Evolutionary conservation across 2,888 invertebrate genomes (phyloP), one percentile per base, ranked within the genome.

Genomic region (Catotricha subobsoleta): DNA sequence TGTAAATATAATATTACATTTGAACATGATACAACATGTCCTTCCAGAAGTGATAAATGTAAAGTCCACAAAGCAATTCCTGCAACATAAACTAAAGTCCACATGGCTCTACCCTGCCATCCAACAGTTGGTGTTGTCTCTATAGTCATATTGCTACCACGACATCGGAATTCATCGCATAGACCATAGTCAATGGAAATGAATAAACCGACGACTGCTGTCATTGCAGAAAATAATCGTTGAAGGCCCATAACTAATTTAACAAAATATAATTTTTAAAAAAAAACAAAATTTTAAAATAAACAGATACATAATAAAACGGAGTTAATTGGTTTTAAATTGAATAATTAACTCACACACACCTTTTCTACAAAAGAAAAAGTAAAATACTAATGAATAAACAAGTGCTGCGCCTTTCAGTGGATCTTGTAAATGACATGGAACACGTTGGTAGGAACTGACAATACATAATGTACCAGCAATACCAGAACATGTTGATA

Each of bases 381-480:
- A 72, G 51, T 71, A 72, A 52, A 68, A 69, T 12, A 71, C 61
- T 39, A 71, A 55, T 0, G 71, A 67, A 50, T 69, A 71, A 9
- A 71, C 68, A 39, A 72, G 53, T 5, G 68, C 60, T 33, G 71
- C 61, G 39, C 69, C 71, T 51, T 72, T 70, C 30, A 72, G 65
- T 1, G 73, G 72, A 54, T 72, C 72, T 51, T 72, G 72, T 30
- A 72, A 56, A 52, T 73, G 72, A 47, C 73, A 73, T 39, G 70
- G 57, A 5, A 73, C 72, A 48, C 69, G 43, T 31, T 48, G 48
- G 27, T 48, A 51, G 1, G 52, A 50, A 42, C 51, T 48, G 5
- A 51, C 45, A 27, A 46, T 47, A 19, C 50, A 47, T 15, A 51
- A 43, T 16, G 49, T 49, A 25, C 51, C 50, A 30, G 52, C 50